Conservation (phyloP, 2,113 vertebrate species). For the Jacana jacana region DNA sequence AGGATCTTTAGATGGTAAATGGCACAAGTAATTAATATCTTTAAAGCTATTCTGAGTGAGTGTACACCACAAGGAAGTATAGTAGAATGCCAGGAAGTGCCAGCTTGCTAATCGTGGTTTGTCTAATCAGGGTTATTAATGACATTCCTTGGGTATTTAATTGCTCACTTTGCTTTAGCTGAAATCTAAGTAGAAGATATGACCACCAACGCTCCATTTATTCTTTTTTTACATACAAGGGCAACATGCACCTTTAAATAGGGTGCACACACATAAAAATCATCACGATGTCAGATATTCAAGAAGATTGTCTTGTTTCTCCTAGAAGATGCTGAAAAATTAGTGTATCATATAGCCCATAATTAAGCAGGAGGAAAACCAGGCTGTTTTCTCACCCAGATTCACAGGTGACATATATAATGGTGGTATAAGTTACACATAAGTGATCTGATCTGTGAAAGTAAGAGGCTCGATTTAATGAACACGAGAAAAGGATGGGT, state of each 20-base stretch:
- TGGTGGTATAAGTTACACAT: not conserved
- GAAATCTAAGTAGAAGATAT: not conserved
- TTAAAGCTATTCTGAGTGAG: not conserved
- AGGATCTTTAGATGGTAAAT: not conserved
- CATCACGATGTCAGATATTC: not conserved
- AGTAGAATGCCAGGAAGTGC: not conserved
- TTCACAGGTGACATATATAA: not conserved
- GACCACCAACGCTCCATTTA: not conserved
- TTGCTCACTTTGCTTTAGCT: not conserved
- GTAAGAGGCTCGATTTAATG: not conserved
- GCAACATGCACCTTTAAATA: not conserved
- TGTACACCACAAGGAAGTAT: not conserved
- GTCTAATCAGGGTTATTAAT: not conserved
- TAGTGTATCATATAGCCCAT: not conserved
- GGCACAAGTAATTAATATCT: not conserved
- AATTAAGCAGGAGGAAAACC: not conserved
- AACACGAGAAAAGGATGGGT: not conserved
- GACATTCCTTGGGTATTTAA: not conserved
- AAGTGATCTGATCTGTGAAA: not conserved
- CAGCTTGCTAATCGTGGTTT: not conserved
- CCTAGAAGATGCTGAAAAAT: not conserved
- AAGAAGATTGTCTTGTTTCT: not conserved
- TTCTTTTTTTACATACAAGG: not conserved
- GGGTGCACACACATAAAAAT: not conserved
- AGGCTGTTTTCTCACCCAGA: not conserved